Conservation (phyloP, 2,797 vertebrate species). For the Karalla daura region DNA sequence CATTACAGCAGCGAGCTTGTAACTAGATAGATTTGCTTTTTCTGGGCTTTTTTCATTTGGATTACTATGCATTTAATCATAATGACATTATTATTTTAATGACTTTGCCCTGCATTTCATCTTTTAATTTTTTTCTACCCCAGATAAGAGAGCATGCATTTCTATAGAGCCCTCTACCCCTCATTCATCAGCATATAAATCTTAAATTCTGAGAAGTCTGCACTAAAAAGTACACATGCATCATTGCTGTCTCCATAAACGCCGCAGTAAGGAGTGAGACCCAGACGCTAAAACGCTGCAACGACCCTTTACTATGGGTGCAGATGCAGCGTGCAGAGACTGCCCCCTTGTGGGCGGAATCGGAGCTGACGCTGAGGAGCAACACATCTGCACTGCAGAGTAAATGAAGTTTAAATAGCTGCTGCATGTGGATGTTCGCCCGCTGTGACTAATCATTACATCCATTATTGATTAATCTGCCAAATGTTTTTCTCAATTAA, state of each 20-base stretch:
- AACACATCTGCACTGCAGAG: no score
- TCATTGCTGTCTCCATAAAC: background rate
- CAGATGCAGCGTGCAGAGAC: conserved; percentile 43
- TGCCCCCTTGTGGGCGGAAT: conserved; percentile 73
- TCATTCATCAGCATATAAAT: no score
- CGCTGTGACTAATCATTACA: no score
- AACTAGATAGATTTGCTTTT: conserved; percentile 44
- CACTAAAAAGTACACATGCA: conserved; percentile 5
- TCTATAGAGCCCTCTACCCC: no score
- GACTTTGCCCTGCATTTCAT: background rate
- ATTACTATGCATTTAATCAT: conserved; percentile 39
- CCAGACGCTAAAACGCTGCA: conserved; percentile 11
- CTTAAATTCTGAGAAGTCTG: background rate
- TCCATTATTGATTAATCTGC: no score
- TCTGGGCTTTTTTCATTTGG: conserved; percentile 1
- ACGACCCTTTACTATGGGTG: background rate
- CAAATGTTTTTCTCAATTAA: background rate
- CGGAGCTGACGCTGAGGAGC: background rate
- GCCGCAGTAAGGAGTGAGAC: background rate
- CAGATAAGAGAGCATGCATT: background rate
- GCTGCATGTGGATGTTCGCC: background rate
- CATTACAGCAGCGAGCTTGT: conserved; percentile 49
- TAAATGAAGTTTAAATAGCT: background rate
- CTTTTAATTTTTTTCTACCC: background rate
- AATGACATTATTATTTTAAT: conserved; percentile 44